Base-by-base conservation (phyloP, 2,113 vertebrate species). In the Anseranas semipalmata region DNA sequence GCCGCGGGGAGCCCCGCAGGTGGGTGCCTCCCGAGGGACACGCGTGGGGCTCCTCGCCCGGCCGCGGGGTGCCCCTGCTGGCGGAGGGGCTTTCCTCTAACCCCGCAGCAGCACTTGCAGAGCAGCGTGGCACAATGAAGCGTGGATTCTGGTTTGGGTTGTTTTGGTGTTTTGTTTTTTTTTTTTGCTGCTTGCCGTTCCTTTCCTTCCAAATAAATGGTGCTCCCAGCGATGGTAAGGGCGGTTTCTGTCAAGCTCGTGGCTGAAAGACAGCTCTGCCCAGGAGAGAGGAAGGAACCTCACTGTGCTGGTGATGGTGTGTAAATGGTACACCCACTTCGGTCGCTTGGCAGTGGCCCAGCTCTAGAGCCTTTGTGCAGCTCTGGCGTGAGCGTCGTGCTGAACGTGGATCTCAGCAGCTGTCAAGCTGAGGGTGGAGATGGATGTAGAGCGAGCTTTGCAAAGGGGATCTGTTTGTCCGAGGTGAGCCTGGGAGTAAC, bases 291-390 rank as follows among this genome's bases (percentile, higher is more conserved):
- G 84, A 93, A 94, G 95, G 94, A 95, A 92, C 92, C 93, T 93
- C 55, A 62, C 89, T 92, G 87, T 83, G 76, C 50, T 2, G n/a
- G 55, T 93, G 93, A 74, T 95, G 90, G 82, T 93, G 89, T 94
- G 95, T 93, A 97, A 96, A 96, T 90, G 85, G 63, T 86, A 88
- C 89, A 85, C 91, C 85, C 60, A 95, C 80, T 89, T 93, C 95
- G 73, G 84, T 81, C 21, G 13, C 82, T 95, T 88, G 81, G 90
- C 96, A 87, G 85, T 91, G 90, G 90, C 95, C 96, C 91, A 87
- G 79, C 85, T 97, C 73, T 71, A 41, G 86, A 90, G 94, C 94
- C 93, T 93, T 88, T 78, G 85, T 73, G 72, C 87, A 65, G 92
- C 94, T 59, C 72, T 95, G 87, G 80, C 92, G 82, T 22, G 81